Evolutionary conservation across 1,140 invertebrate species (phyloP).

Genomic region (Chrysoperla carnea): DNA sequence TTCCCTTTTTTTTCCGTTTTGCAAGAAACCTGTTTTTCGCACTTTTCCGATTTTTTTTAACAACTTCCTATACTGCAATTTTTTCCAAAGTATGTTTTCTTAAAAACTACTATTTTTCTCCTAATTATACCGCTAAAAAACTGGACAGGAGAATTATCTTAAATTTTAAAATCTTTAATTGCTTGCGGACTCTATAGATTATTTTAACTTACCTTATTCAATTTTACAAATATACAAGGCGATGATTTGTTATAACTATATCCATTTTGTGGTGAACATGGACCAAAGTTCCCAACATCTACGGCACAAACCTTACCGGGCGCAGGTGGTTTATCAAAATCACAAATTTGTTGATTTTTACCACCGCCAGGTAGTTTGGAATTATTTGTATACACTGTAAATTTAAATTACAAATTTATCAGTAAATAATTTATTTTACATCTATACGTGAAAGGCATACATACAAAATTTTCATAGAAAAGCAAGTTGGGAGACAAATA

Average conservation of each 20-base stretch:
- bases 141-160: too few relatives aligned
- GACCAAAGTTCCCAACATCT: constrained; percentile 36
- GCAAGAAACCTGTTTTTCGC: too few relatives aligned
- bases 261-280: constrained; percentile 38
- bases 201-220: constrained; percentile 62
- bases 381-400: constrained; percentile 38
- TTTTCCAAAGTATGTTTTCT: too few relatives aligned
- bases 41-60: too few relatives aligned
- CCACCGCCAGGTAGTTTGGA: constrained; percentile 30
- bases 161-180: too few relatives aligned
- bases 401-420: constrained; percentile 5
- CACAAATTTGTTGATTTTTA: constrained; percentile 46
- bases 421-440: constrained; percentile 14
- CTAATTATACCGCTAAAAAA: too few relatives aligned
- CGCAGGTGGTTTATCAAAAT: constrained; percentile 33
- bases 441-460: constrained; percentile 1
- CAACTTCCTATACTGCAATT: too few relatives aligned
- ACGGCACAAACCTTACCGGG: constrained; percentile 51
- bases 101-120: too few relatives aligned
- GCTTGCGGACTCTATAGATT: too few relatives aligned
- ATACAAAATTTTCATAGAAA: background rate
- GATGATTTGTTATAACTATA: constrained; percentile 54
- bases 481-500: too few relatives aligned
- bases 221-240: constrained; percentile 72
- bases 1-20: too few relatives aligned